phyloP scores from a whole-genome alignment of 2,797 vertebrate species.

The Aselliscus stoliczkanus region DNA sequence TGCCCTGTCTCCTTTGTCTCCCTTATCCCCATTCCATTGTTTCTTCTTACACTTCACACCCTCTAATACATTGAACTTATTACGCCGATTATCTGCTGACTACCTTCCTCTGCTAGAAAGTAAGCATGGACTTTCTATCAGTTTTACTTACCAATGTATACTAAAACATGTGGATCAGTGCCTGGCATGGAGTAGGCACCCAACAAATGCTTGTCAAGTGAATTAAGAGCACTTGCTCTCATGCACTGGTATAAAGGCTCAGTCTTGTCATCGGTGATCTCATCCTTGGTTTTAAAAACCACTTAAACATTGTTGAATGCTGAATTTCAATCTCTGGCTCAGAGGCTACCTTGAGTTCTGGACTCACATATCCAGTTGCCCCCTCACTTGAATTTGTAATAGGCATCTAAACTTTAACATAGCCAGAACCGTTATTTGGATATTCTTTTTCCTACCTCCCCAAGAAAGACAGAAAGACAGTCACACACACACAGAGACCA shows the following conservation, averaged over 20 bases:
- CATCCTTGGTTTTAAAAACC: not conserved
- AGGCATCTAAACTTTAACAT: not conserved
- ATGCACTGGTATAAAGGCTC: not conserved
- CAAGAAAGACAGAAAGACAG: too few species aligned
- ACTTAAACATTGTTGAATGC: not conserved
- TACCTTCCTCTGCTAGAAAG: not conserved
- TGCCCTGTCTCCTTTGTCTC: not conserved
- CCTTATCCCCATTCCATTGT: not conserved
- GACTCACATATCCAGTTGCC: not conserved
- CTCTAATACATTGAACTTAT: not conserved
- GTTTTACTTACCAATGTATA: not conserved
- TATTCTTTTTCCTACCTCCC: not conserved
- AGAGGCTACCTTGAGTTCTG: not conserved
- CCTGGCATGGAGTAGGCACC: not conserved
- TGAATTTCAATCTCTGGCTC: not conserved
- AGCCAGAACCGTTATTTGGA: not conserved
- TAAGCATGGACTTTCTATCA: not conserved
- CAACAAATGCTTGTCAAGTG: not conserved
- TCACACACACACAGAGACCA: not conserved
- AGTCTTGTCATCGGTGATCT: not conserved
- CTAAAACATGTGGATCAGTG: not conserved
- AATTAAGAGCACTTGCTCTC: too few species aligned
- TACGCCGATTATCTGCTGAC: not conserved
- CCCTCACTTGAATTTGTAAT: not conserved
- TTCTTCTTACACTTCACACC: not conserved